Percentiles rank a stretch among this genome's conserved stretches.
These are phyloP conservation scores for Gasteruption jaculator DNA, from an alignment of 2,888 invertebrate species.

Conservation along the genomic window DNA sequence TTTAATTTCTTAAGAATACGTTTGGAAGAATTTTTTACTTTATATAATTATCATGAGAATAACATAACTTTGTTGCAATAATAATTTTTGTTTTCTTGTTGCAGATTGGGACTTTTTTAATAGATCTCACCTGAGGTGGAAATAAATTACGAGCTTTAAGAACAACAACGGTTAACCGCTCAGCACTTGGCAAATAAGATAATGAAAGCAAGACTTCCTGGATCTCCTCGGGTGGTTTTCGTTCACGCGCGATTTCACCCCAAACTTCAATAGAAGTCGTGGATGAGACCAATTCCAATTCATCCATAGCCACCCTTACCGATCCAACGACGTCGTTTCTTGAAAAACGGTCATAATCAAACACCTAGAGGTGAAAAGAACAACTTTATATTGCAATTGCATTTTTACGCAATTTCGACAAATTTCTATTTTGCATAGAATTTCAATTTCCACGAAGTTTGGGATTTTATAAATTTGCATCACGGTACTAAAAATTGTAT, in stretches of 20 bases:
- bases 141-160: constrained; percentile 82
- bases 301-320: constrained; percentile 71
- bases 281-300: constrained; percentile 73
- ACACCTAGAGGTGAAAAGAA: constrained; percentile 50
- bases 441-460: too few relatives aligned
- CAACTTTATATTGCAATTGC: neutral
- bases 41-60: too few relatives aligned
- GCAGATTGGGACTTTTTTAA: neutral
- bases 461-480: too few relatives aligned
- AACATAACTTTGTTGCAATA: too few relatives aligned
- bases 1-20: too few relatives aligned
- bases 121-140: constrained; percentile 57
- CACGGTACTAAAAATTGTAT: too few relatives aligned
- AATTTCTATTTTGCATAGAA: too few relatives aligned
- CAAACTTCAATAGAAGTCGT: constrained; percentile 77
- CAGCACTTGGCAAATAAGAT: constrained; percentile 85
- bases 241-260: constrained; percentile 80
- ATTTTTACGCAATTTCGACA: neutral
- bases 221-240: constrained; percentile 75
- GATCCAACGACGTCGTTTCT: constrained; percentile 87
- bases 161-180: constrained; percentile 76
- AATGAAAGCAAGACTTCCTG: constrained; percentile 80
- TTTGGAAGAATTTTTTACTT: too few relatives aligned
- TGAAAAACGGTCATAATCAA: constrained; percentile 69
- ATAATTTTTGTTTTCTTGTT: too few relatives aligned